phyloP scores from a whole-genome alignment of 2,797 vertebrate species.

The Centropyge bicolor region DNA sequence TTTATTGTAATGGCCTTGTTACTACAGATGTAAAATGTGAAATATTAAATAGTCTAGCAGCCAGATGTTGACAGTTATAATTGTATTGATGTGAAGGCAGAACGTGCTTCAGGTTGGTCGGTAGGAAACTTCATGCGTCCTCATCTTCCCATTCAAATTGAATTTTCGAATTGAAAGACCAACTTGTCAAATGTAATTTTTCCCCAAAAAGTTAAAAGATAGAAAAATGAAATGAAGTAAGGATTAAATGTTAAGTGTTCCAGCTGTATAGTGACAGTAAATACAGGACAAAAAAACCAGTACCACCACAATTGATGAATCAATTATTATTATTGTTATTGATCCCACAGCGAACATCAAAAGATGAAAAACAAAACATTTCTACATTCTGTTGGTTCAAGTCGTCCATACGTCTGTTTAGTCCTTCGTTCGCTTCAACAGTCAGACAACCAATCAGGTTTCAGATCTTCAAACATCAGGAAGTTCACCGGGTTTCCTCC shows the following conservation, averaged over 20 bases:
- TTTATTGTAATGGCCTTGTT: too few relatives aligned
- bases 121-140: background rate
- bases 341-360: slow-evolving; percentile 63
- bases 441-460: slow-evolving; percentile 36
- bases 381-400: slow-evolving; percentile 62
- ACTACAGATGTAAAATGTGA: too few relatives aligned
- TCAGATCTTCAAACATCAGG: slow-evolving; percentile 44
- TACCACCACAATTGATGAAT: slow-evolving; percentile 10
- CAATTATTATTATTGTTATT: slow-evolving; percentile 55
- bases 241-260: background rate
- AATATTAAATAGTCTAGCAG: background rate
- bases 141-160: background rate
- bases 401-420: background rate
- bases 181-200: background rate
- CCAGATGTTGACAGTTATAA: background rate
- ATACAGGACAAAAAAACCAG: slow-evolving; percentile 11
- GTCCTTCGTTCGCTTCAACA: slow-evolving; percentile 18
- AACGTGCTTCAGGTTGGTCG: background rate
- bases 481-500: slow-evolving; percentile 44
- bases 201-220: background rate
- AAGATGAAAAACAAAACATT: slow-evolving; percentile 48
- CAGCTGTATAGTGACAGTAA: background rate
- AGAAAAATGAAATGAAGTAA: background rate
- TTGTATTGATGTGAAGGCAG: background rate
- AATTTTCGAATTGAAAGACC: background rate